phyloP scores from a whole-genome alignment of 2,797 vertebrate species.

The Mormyrus proboscirostris region DNA sequence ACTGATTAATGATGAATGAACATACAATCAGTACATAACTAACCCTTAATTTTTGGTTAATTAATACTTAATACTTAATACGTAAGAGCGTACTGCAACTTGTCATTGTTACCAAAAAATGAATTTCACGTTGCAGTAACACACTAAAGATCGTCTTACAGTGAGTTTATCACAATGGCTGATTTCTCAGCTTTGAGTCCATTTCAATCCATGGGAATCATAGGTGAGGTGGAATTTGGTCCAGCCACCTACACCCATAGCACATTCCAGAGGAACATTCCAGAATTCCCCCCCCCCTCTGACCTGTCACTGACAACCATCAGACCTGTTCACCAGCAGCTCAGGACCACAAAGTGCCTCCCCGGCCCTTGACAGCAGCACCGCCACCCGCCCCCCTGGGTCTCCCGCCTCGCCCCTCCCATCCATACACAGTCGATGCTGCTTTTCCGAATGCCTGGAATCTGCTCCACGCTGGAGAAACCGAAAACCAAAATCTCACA shows the following conservation, averaged over 20 bases:
- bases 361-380: background rate
- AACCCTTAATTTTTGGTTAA: background rate
- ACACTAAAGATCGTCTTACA: background rate
- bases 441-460: background rate
- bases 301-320: background rate
- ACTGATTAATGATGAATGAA: background rate
- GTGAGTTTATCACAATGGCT: background rate
- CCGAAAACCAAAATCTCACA: background rate
- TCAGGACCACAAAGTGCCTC: background rate
- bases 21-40: background rate
- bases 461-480: background rate
- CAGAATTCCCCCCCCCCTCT: background rate
- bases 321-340: background rate
- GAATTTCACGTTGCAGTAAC: background rate
- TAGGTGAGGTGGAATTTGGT: conserved; percentile 9
- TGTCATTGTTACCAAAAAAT: background rate
- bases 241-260: background rate
- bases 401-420: background rate
- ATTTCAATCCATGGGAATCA: conserved; percentile 33
- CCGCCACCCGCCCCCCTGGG: no score
- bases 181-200: background rate
- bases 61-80: background rate
- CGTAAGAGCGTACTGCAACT: background rate
- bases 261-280: background rate
- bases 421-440: background rate